A percentile compares a stretch with the other conserved stretches of the same genome.
Evolutionary conservation across 2,113 vertebrate species (phyloP).

Genomic region (Struthio camelus): DNA sequence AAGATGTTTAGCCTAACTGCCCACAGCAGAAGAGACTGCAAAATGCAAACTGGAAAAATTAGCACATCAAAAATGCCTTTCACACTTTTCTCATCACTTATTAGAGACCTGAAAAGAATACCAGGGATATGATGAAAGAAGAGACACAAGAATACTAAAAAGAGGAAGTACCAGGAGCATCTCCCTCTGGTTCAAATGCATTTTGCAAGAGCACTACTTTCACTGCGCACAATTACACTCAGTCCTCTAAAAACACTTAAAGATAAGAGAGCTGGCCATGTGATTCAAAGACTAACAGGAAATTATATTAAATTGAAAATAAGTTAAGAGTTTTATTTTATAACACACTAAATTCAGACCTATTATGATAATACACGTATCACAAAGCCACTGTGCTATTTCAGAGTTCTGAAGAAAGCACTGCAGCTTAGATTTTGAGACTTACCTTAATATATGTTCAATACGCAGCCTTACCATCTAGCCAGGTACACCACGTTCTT

Average conservation of each 20-base stretch:
- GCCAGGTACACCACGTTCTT: neutral
- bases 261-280: neutral
- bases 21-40: neutral
- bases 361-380: neutral
- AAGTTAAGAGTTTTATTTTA: neutral
- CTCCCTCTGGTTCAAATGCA: neutral
- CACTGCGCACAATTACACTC: neutral
- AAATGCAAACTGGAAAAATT: neutral
- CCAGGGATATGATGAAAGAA: neutral
- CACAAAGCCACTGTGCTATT: neutral
- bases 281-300: neutral
- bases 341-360: neutral
- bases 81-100: neutral
- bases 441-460: neutral
- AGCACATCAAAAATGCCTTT: neutral
- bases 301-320: neutral
- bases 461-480: neutral
- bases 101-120: neutral
- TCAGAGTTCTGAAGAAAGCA: neutral
- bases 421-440: neutral
- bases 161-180: neutral
- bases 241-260: neutral
- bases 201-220: neutral
- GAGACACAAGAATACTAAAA: neutral
- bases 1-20: neutral